Conservation (phyloP, 2,888 invertebrate genomes). For the Leucophora obtusa region DNA sequence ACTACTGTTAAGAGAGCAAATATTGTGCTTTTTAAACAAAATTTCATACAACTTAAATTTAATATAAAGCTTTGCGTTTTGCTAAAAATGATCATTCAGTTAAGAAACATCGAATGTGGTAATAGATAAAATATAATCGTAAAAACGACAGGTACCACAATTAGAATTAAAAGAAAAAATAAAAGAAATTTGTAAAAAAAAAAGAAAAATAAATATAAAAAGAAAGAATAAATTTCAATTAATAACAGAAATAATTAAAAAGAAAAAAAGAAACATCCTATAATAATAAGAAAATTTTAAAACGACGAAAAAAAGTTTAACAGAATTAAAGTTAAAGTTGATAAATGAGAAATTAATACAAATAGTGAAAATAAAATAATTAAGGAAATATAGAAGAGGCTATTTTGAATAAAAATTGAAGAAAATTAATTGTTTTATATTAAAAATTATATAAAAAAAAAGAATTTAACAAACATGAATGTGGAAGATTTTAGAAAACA, state of each 20-base stretch:
- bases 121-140: slow-evolving; percentile 26
- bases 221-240: not conserved
- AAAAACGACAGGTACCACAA: slow-evolving; percentile 8
- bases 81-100: slow-evolving; percentile 53
- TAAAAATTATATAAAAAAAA: slow-evolving; percentile 13
- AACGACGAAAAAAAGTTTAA: not conserved
- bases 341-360: not conserved
- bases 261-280: not conserved
- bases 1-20: slow-evolving; percentile 17
- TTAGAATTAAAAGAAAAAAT: slow-evolving; percentile 10
- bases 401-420: slow-evolving; percentile 9
- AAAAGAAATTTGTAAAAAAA: not conserved
- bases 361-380: slow-evolving; percentile 5
- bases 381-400: not conserved
- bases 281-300: not conserved
- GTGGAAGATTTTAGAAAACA: slow-evolving; percentile 85
- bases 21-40: slow-evolving; percentile 35
- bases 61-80: slow-evolving; percentile 55
- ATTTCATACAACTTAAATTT: slow-evolving; percentile 37
- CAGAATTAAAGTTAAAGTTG: slow-evolving; percentile 10
- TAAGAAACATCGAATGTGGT: slow-evolving; percentile 47
- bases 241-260: not conserved
- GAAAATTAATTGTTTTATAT: slow-evolving; percentile 25
- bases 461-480: slow-evolving; percentile 82
- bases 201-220: not conserved